Conservation (phyloP, 2,888 invertebrate genomes). For the Drosophila ezoana region DNA sequence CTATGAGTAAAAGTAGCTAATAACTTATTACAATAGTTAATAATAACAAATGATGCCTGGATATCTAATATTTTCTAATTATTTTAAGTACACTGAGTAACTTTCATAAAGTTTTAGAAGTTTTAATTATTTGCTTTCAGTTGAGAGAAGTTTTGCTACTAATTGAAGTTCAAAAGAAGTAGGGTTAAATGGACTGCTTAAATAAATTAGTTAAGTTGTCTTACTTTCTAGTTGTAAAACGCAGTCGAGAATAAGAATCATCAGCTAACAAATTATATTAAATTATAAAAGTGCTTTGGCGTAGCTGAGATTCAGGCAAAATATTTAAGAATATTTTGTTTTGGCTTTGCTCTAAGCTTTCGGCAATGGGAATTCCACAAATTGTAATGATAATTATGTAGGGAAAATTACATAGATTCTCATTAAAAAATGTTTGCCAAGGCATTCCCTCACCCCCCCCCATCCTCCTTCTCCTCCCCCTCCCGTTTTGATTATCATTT, state of each 20-base stretch:
- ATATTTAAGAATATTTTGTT: not conserved
- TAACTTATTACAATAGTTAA: no score
- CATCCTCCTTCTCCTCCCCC: no score
- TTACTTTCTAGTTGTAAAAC: no score
- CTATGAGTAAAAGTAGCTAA: not conserved
- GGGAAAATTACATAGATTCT: slow-evolving; percentile 33
- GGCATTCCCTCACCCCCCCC: not conserved
- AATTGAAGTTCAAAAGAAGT: not conserved
- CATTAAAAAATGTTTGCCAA: slow-evolving; percentile 35
- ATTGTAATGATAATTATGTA: slow-evolving; percentile 21
- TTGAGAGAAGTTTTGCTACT: slow-evolving; percentile 5
- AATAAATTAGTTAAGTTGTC: not conserved
- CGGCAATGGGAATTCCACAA: slow-evolving; percentile 7
- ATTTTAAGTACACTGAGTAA: not conserved
- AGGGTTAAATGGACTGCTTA: not conserved
- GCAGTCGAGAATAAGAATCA: no score
- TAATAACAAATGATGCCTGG: not conserved
- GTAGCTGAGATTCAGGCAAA: no score
- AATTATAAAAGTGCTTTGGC: no score
- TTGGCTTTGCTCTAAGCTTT: not conserved
- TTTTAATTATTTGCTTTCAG: slow-evolving; percentile 7
- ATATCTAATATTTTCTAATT: not conserved
- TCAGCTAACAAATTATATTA: no score
- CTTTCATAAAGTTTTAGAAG: slow-evolving; percentile 4
- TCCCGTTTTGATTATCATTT: slow-evolving; percentile 31